Evolutionary conservation across 2,797 vertebrate species (phyloP).

Genomic region (Cynodonichthys magdalenae): DNA sequence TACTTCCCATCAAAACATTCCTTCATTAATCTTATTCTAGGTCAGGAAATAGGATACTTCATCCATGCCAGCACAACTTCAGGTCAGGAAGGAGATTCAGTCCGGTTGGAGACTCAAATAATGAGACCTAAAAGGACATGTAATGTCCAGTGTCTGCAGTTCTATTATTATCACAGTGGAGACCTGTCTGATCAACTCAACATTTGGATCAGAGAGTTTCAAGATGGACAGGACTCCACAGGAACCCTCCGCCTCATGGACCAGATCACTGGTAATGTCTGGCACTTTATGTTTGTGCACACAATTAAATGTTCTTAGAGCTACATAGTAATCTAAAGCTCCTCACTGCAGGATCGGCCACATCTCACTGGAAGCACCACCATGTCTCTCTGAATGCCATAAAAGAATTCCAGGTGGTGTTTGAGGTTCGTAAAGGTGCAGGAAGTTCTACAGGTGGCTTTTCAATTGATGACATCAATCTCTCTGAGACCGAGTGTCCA

Average conservation of each 20-base stretch:
- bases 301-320: too few species aligned
- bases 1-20: too few species aligned
- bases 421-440: conserved; percentile 79
- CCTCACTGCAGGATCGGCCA: conserved; percentile 47
- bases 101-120: conserved; percentile 78
- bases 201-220: conserved; percentile 84
- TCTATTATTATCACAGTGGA: conserved; percentile 86
- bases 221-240: conserved; percentile 22
- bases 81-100: conserved; percentile 60
- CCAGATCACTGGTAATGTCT: conserved; percentile 53
- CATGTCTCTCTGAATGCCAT: conserved; percentile 74
- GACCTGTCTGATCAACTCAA: conserved; percentile 73
- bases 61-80: conserved; percentile 82
- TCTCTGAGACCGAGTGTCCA: conserved; percentile 86
- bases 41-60: conserved; percentile 75
- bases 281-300: too few species aligned
- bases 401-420: conserved; percentile 80
- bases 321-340: neutral
- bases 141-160: conserved; percentile 86
- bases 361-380: conserved; percentile 80
- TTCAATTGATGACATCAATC: conserved; percentile 90
- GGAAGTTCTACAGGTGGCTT: conserved; percentile 82
- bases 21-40: too few species aligned
- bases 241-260: conserved; percentile 37
- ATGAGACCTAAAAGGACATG: conserved; percentile 79